These are phyloP conservation scores for Hedychridium roseum DNA, from an alignment of 2,888 invertebrate species.

Conservation along the genomic window DNA sequence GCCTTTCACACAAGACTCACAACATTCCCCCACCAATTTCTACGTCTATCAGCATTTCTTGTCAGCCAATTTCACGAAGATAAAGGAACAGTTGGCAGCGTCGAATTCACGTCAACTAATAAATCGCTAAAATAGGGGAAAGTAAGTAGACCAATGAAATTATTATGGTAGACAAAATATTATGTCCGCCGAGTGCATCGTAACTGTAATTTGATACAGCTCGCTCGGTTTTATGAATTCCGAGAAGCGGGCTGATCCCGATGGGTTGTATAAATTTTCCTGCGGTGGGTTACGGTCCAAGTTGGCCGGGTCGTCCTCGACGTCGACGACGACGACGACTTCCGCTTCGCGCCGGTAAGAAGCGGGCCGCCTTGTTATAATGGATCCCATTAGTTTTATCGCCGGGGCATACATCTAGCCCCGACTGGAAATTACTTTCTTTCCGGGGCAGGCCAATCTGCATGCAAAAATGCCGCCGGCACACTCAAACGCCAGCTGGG, in stretches of 20 bases:
- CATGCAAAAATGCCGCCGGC: slow-evolving; percentile 50
- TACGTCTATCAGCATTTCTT: neutral
- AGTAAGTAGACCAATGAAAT: no score
- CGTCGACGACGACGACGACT: neutral
- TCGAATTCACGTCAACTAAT: no score
- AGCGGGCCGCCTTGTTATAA: slow-evolving; percentile 55
- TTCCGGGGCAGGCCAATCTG: slow-evolving; percentile 39
- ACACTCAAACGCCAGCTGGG: slow-evolving; percentile 25
- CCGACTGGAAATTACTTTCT: slow-evolving; percentile 54
- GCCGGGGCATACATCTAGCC: slow-evolving; percentile 54
- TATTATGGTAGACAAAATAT: no score
- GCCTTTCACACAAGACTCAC: slow-evolving; percentile 9
- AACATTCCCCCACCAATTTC: slow-evolving; percentile 18
- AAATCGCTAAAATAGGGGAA: no score
- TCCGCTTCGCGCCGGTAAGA: slow-evolving; percentile 11
- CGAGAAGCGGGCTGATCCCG: no score
- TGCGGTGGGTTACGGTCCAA: neutral
- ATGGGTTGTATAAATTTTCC: slow-evolving; percentile 3
- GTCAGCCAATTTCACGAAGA: neutral
- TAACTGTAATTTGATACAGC: no score
- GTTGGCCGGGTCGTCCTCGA: neutral
- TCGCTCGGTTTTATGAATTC: no score
- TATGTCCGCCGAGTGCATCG: no score
- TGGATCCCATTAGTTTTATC: slow-evolving; percentile 63
- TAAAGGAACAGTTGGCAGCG: no score